Percentiles rank a stretch among this genome's conserved stretches.
phyloP scores from a whole-genome alignment of 2,113 vertebrate species.

The Callipepla californica region DNA sequence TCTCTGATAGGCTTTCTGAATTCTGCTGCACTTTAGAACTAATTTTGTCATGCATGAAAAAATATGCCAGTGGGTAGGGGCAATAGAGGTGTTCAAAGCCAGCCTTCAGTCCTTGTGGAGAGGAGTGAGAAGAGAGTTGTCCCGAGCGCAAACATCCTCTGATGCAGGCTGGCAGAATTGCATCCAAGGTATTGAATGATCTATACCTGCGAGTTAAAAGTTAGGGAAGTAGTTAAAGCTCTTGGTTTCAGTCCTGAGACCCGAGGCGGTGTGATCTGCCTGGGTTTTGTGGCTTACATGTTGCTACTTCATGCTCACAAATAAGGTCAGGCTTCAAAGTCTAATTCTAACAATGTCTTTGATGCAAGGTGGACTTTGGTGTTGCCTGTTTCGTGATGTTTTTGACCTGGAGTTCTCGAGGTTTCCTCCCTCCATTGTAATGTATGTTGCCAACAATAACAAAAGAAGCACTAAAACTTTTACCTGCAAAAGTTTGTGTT shows the following conservation, averaged over 20 bases:
- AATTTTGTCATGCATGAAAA: constrained; percentile 24
- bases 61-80: constrained; percentile 45
- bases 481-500: neutral
- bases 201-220: neutral
- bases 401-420: neutral
- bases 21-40: constrained; percentile 76
- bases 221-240: neutral
- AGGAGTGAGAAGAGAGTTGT: neutral
- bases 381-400: neutral
- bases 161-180: constrained; percentile 18
- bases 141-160: neutral
- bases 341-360: neutral
- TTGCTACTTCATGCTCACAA: neutral
- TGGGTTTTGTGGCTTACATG: neutral
- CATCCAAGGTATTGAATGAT: neutral
- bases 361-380: constrained; percentile 1
- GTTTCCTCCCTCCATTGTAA: constrained; percentile 2
- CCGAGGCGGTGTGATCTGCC: neutral
- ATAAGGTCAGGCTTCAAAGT: neutral
- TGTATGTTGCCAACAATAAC: neutral
- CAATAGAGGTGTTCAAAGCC: constrained; percentile 8
- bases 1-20: constrained; percentile 62
- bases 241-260: constrained; percentile 30
- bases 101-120: neutral
- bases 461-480: neutral